These are phyloP conservation scores for Morinoia aosen DNA, from an alignment of 2,888 invertebrate genomes.

Conservation along the genomic window DNA sequence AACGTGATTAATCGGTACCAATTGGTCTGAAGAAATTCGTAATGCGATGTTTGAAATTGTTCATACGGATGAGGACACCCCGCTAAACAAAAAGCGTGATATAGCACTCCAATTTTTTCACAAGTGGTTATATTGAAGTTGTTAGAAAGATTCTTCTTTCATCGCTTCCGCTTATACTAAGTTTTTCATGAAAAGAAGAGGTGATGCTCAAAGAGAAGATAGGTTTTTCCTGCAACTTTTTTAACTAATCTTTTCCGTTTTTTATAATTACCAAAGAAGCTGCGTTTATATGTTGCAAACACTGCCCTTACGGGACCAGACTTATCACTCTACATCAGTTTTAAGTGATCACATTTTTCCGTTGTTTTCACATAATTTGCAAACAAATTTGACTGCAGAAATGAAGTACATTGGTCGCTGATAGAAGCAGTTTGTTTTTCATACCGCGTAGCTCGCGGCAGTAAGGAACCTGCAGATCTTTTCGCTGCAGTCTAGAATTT, in stretches of 20 bases:
- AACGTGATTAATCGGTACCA: not conserved
- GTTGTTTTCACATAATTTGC: not conserved
- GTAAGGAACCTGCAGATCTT: not conserved
- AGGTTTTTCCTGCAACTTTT: too few species aligned
- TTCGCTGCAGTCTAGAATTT: not conserved
- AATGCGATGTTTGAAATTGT: too few species aligned
- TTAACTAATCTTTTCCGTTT: too few species aligned
- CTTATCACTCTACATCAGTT: not conserved
- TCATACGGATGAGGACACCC: not conserved
- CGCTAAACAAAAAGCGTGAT: not conserved
- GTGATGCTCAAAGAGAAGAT: too few species aligned
- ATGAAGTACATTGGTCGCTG: not conserved
- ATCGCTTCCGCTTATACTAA: too few species aligned
- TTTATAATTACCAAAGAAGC: too few species aligned
- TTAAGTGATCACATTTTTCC: not conserved
- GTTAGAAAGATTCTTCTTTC: not conserved
- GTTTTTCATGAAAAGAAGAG: too few species aligned
- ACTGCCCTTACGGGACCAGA: too few species aligned
- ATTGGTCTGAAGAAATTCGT: not conserved
- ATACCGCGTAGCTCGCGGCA: not conserved
- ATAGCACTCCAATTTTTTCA: not conserved
- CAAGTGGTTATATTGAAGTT: not conserved
- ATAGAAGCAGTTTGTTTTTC: not conserved
- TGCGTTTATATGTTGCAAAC: too few species aligned
- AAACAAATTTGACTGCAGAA: not conserved